These are phyloP conservation scores for Digitonthophagus gazella DNA, from an alignment of 2,888 invertebrate species.

Conservation along the genomic window DNA sequence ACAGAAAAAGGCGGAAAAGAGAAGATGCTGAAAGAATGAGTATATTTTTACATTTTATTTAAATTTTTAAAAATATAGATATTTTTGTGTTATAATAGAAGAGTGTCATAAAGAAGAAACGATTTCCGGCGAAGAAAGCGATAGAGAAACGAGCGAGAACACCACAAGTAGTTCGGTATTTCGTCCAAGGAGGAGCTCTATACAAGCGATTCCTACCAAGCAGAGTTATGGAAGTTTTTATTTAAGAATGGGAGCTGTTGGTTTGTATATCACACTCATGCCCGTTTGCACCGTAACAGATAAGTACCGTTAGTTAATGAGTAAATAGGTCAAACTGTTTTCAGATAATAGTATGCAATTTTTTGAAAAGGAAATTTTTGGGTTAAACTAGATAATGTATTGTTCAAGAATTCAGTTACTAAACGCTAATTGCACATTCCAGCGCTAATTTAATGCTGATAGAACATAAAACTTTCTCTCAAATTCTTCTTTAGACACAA, in stretches of 20 bases:
- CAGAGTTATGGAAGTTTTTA: slow-evolving; percentile 90
- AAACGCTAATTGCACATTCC: no score
- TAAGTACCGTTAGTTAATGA: no score
- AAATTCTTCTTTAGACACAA: no score
- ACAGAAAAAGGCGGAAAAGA: slow-evolving; percentile 44
- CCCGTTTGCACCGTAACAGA: no score
- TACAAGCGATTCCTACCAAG: slow-evolving; percentile 51
- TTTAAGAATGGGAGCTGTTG: slow-evolving; percentile 88
- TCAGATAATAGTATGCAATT: no score
- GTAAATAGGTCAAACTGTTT: no score
- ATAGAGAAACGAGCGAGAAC: slow-evolving; percentile 48
- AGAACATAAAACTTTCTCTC: no score
- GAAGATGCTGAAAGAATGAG: slow-evolving; percentile 38
- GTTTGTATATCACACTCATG: slow-evolving; percentile 54
- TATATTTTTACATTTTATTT: no score
- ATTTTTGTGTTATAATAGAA: slow-evolving; percentile 14
- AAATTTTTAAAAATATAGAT: no score
- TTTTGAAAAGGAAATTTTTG: slow-evolving; percentile 11
- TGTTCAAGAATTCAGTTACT: no score
- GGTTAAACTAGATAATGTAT: slow-evolving; percentile 6
- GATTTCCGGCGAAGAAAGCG: slow-evolving; percentile 56
- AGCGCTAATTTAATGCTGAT: no score
- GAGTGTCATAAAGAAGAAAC: slow-evolving; percentile 33
- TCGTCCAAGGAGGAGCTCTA: slow-evolving; percentile 45
- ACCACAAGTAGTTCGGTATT: slow-evolving; percentile 42